Percentiles rank a stretch among this genome's conserved stretches.
These are phyloP conservation scores for Scelioninae gen. 1 DNA, from an alignment of 2,888 invertebrate species.

Conservation along the genomic window DNA sequence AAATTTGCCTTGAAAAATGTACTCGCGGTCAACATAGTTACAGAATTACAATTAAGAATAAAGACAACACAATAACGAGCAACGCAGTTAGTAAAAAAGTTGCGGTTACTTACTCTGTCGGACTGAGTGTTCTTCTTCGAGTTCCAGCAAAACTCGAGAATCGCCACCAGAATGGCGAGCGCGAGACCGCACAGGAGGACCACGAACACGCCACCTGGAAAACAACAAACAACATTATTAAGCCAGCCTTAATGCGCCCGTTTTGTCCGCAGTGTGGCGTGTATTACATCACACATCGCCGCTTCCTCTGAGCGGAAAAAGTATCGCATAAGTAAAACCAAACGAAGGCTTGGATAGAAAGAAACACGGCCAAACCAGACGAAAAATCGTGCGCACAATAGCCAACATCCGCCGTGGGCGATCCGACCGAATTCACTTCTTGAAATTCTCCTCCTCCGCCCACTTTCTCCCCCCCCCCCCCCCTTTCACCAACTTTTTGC, in stretches of 20 bases:
- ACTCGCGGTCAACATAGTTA: no score
- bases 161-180: constrained; percentile 95
- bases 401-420: constrained; percentile 71
- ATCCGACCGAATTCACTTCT: constrained; percentile 37
- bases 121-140: constrained; percentile 94
- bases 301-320: constrained; percentile 54
- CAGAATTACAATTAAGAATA: no score
- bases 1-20: no score
- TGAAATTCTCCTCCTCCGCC: no score
- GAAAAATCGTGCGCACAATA: constrained; percentile 76
- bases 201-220: constrained; percentile 96
- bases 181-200: constrained; percentile 96
- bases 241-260: constrained; percentile 14
- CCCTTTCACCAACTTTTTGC: not conserved
- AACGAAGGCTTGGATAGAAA: constrained; percentile 54
- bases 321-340: constrained; percentile 53
- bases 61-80: no score
- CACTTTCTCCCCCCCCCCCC: constrained; percentile 18
- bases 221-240: constrained; percentile 65
- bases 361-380: constrained; percentile 67
- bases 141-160: constrained; percentile 97
- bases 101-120: constrained; percentile 86
- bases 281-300: constrained; percentile 27
- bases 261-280: constrained; percentile 27
- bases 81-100: no score